These are phyloP conservation scores for Caenorhabditis imperialis DNA, from an alignment of 2,888 invertebrate species.

Conservation along the genomic window DNA sequence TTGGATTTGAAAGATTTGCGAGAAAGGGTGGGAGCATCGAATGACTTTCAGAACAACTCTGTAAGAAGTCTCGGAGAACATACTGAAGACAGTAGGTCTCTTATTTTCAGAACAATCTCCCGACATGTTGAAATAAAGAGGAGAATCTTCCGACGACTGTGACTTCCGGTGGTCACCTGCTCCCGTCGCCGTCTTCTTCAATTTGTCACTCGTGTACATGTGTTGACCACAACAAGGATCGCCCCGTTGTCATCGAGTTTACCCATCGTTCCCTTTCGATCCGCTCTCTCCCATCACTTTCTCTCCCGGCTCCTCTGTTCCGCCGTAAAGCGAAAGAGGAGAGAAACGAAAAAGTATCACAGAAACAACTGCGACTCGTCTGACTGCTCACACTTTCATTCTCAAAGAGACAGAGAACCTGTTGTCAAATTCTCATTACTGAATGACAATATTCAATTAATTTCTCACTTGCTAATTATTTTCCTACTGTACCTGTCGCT, in stretches of 20 bases:
- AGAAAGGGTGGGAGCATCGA: no score
- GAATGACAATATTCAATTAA: slow-evolving; percentile 27
- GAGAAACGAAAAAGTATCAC: slow-evolving; percentile 40
- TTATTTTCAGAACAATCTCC: no score
- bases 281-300: neutral
- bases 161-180: no score
- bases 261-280: no score
- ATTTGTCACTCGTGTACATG: slow-evolving; percentile 31
- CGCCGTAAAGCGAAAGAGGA: slow-evolving; percentile 14
- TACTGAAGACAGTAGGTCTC: no score
- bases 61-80: no score
- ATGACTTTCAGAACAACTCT: no score
- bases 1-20: no score
- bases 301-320: slow-evolving; percentile 30
- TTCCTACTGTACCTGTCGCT: slow-evolving; percentile 11
- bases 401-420: neutral
- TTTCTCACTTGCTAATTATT: slow-evolving; percentile 4
- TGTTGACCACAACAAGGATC: slow-evolving; percentile 32
- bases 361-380: slow-evolving; percentile 46
- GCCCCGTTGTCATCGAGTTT: no score
- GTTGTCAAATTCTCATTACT: slow-evolving; percentile 33
- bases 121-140: no score
- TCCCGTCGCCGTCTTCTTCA: no score
- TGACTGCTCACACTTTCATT: slow-evolving; percentile 18
- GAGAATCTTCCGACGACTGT: no score